These are phyloP conservation scores for human (Homo sapiens) DNA, from an alignment of 2,113 vertebrate species.

Conservation along the genomic window DNA sequence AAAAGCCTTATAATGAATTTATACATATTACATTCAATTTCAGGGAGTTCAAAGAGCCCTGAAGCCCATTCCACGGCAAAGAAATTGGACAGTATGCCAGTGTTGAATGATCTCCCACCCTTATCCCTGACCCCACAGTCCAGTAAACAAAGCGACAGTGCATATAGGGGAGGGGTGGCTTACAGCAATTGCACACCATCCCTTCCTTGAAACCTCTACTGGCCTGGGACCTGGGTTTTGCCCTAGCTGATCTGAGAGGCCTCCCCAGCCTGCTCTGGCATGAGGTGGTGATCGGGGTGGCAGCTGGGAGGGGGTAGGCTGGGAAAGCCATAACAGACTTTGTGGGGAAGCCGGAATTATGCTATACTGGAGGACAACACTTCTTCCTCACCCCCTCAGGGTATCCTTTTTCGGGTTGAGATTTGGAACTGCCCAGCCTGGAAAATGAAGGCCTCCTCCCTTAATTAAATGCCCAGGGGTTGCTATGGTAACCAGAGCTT, in stretches of 20 bases:
- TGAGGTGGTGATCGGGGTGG: neutral
- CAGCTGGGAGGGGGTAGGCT: neutral
- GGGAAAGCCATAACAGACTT: neutral
- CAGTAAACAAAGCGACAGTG: neutral
- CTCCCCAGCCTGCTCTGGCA: neutral
- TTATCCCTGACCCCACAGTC: no score
- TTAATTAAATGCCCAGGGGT: slow-evolving; percentile 78
- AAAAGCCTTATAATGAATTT: neutral
- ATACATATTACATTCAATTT: neutral
- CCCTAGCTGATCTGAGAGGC: neutral
- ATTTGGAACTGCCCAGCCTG: slow-evolving; percentile 69
- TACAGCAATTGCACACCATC: neutral
- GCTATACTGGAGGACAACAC: slow-evolving; percentile 22
- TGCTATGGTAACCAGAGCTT: slow-evolving; percentile 79
- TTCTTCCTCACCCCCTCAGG: slow-evolving; percentile 63
- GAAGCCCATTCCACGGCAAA: neutral
- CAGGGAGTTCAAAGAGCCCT: neutral
- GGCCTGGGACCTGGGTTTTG: neutral
- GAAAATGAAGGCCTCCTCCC: slow-evolving; percentile 69
- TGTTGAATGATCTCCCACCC: neutral
- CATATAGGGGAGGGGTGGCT: neutral
- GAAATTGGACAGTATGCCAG: neutral
- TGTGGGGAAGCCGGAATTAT: neutral
- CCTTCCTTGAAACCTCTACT: neutral
- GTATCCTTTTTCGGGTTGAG: slow-evolving; percentile 61